Conservation (phyloP, 2,113 vertebrate species). For the Patagioenas fasciata region DNA sequence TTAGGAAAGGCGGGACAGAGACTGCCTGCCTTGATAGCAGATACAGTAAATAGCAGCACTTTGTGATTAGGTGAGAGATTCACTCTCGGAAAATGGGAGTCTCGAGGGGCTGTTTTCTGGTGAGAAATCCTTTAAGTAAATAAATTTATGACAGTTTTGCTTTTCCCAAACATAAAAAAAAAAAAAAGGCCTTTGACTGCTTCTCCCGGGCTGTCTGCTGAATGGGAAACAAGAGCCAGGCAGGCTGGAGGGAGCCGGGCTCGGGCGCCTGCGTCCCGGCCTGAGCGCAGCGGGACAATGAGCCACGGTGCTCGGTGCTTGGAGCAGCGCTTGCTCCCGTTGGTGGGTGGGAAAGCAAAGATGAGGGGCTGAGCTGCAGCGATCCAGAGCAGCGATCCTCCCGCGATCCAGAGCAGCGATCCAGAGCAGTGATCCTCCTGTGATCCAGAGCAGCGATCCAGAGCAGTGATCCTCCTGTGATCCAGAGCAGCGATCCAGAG, state of each 20-base stretch:
- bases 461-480: no score
- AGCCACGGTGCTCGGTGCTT: accelerated
- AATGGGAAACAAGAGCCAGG: not conserved
- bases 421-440: no score
- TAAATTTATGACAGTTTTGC: conserved; percentile 53
- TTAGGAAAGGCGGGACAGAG: conserved; percentile 59
- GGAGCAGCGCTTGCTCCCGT: no score
- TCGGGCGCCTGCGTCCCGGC: accelerated
- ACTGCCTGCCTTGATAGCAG: conserved; percentile 43
- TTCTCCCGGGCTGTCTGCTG: not conserved
- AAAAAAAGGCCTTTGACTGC: not conserved
- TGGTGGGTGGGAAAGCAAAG: no score
- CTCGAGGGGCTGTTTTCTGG: conserved; percentile 61
- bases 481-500: no score
- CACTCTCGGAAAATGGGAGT: conserved; percentile 45
- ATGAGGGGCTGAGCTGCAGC: no score
- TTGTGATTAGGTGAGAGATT: conserved; percentile 66
- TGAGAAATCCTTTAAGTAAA: conserved; percentile 66
- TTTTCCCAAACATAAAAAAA: conserved; percentile 6
- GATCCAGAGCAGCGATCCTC: no score
- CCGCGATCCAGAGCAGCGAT: no score
- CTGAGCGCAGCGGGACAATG: accelerated
- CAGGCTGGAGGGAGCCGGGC: not conserved
- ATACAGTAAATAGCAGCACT: conserved; percentile 31
- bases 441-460: no score